Evolutionary conservation across 2,888 invertebrate genomes (phyloP).

Genomic region (Hoplodrina blanda): DNA sequence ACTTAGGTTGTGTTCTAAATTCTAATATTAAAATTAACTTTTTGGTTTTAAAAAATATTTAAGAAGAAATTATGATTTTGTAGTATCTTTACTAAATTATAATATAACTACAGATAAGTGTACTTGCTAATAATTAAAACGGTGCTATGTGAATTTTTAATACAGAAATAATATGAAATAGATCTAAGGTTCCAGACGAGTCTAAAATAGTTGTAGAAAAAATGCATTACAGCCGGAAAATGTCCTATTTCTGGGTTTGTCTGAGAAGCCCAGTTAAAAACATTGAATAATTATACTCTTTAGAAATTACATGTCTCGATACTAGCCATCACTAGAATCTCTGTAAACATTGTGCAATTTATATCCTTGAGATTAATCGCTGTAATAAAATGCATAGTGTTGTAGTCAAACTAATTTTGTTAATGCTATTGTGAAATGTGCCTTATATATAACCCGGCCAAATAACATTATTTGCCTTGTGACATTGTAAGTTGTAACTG

Average conservation of each 20-base stretch:
- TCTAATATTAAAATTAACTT: conserved; percentile 57
- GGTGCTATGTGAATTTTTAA: conserved; percentile 65
- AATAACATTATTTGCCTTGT: conserved; percentile 66
- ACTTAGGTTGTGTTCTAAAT: conserved; percentile 81
- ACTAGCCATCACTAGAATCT: conserved; percentile 54
- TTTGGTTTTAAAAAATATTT: conserved; percentile 52
- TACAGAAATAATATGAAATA: conserved; percentile 47
- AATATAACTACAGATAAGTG: conserved; percentile 38
- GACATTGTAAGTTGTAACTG: conserved; percentile 63
- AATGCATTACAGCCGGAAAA: neutral
- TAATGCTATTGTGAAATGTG: conserved; percentile 66
- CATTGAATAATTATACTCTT: conserved; percentile 1
- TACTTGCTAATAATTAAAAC: conserved; percentile 56
- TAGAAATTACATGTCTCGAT: conserved; percentile 16
- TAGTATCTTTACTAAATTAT: conserved; percentile 37
- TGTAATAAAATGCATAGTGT: conserved; percentile 34
- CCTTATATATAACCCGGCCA: conserved; percentile 70
- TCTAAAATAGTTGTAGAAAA: conserved; percentile 1
- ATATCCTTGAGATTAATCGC: conserved; percentile 50
- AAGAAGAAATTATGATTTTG: conserved; percentile 28
- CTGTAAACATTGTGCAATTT: conserved; percentile 55
- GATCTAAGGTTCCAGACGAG: conserved; percentile 18
- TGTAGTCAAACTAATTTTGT: conserved; percentile 42
- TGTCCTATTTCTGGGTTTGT: no score
- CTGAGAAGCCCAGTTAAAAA: no score